Conservation (phyloP, 2,113 vertebrate species). For the Pteruthius melanotis region DNA sequence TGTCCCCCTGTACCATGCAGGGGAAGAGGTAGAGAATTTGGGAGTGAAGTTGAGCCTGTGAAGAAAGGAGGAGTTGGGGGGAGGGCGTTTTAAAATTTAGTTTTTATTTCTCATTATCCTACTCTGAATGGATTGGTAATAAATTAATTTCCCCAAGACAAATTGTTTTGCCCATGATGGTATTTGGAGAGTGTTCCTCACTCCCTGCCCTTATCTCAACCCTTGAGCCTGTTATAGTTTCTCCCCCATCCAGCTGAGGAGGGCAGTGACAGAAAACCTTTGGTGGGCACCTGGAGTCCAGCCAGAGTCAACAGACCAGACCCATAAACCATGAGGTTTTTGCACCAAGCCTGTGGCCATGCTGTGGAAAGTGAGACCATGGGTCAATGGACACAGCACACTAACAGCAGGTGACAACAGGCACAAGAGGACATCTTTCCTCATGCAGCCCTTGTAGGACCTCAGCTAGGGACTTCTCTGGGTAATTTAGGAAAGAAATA, state of each 20-base stretch:
- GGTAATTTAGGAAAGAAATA: not conserved
- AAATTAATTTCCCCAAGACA: not conserved
- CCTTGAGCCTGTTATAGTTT: not conserved
- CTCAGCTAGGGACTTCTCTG: not conserved
- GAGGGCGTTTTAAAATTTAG: not conserved
- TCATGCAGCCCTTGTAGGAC: not conserved
- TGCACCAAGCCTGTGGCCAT: not conserved
- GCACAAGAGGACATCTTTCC: not conserved
- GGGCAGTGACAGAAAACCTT: not conserved
- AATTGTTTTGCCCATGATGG: not conserved
- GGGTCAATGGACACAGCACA: not conserved
- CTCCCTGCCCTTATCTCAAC: not conserved
- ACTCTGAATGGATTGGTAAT: not conserved
- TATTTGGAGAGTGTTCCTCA: not conserved
- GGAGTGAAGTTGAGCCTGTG: not conserved
- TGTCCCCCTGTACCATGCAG: too few species aligned
- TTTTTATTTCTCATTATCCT: not conserved
- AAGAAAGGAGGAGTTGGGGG: not conserved
- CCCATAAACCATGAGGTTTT: not conserved
- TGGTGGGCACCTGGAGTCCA: not conserved
- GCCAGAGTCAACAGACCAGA: not conserved
- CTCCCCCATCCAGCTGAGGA: not conserved
- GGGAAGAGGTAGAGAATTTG: not conserved
- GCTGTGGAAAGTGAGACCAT: not conserved
- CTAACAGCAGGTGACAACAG: not conserved